Base-by-base conservation (phyloP, 2,797 vertebrate genomes). In the Sternotherus odoratus region DNA sequence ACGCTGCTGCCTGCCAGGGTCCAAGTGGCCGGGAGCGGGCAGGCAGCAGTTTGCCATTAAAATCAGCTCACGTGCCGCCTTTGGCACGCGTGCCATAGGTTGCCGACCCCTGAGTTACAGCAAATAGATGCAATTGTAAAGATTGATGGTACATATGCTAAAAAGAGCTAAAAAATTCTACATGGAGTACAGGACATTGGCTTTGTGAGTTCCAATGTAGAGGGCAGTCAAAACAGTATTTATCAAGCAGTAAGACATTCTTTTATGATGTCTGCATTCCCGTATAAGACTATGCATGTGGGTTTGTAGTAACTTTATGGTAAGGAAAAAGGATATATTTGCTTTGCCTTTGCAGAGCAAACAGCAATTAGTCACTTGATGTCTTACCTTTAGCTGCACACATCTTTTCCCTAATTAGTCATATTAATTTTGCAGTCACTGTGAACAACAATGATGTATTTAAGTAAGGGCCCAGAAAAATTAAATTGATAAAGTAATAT, bases 61-160 rank as follows among this genome's bases (percentile, higher is more conserved):
- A 43, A 43, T 43, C 43, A 43, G 43, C 43, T 43, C 43, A 43
- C 8, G 43, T 43, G 43, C 43, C 43, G 8, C 43, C 43, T 43
- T 43, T 43, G 43, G 43, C 43, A 43, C 43, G 43, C 43, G 43
- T 43, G 43, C 5, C 43, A 43, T 43, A 43, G 43, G 43, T 43
- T 43, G 43, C 43, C 43, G 43, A 43, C 43, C 43, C 43, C 43
- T 43, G 43, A 92, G 21, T 92, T 93, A 60, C 39, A 79, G 87
- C 50, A 94, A 77, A 60, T 75, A 96, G 77, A 85, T 91, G 54
- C 88, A 79, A 79, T 88, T 92, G 93, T 86, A 93, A 83, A 93
- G 13, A 36, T 89, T 8, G 21, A 92, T 84, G 75, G 78, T 23
- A 85, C 49, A 1, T 95, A 93, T 92, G 19, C 69, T 88, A 85